These are phyloP conservation scores for Paracyclopina nana DNA, from an alignment of 1,140 invertebrate genomes.

Conservation along the genomic window DNA sequence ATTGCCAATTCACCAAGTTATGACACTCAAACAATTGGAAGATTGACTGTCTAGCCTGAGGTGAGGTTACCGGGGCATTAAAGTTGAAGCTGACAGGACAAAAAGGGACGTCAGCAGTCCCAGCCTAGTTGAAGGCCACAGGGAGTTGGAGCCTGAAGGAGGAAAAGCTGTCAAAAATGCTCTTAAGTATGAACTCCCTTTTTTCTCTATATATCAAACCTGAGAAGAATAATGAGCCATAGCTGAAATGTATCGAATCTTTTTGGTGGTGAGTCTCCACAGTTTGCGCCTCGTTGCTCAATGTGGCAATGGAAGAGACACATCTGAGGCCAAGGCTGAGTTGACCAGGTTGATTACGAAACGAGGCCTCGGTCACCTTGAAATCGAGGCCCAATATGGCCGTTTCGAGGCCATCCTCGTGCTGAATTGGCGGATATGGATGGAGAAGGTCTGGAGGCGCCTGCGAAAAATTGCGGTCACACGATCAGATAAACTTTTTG, in stretches of 20 bases:
- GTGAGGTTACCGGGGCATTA: no score
- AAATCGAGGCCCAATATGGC: slow-evolving; percentile 13
- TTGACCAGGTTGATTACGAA: not conserved
- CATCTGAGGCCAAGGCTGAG: not conserved
- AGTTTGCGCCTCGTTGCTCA: slow-evolving; percentile 1
- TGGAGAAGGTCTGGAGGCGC: not conserved
- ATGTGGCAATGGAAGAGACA: not conserved
- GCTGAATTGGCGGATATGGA: slow-evolving; percentile 11
- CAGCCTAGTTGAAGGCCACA: no score
- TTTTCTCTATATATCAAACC: no score
- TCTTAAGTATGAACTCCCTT: no score
- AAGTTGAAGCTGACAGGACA: no score
- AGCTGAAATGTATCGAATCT: not conserved
- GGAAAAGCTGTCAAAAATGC: no score
- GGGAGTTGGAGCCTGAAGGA: no score
- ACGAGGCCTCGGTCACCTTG: not conserved
- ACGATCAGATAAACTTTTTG: not conserved
- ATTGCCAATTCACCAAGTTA: no score
- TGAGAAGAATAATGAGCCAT: not conserved
- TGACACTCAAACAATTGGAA: no score
- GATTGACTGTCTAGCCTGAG: no score
- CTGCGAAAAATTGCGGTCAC: not conserved
- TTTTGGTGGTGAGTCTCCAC: slow-evolving; percentile 1
- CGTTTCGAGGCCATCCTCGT: slow-evolving; percentile 14
- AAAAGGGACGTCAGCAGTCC: no score